A percentile compares a stretch with the other conserved stretches of the same genome.
Evolutionary conservation across 2,888 invertebrate species (phyloP).

Genomic region (Lasioglossum calceatum): DNA sequence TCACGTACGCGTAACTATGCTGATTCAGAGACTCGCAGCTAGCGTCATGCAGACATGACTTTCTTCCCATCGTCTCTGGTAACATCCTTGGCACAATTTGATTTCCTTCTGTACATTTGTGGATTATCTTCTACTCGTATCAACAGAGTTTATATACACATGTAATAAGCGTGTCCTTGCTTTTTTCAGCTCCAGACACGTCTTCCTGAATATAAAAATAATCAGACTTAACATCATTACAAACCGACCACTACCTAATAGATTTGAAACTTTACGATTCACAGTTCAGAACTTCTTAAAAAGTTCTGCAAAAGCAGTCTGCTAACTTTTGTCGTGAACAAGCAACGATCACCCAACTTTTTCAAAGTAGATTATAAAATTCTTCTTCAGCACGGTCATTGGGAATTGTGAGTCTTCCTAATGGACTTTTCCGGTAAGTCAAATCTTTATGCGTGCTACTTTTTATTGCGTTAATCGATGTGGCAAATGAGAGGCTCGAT

Average conservation of each 20-base stretch:
- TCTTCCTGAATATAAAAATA: too few species aligned
- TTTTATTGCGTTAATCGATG: background rate
- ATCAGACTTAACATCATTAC: background rate
- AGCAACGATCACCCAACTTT: background rate
- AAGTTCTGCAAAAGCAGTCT: background rate
- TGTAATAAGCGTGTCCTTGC: background rate
- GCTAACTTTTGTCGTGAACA: background rate
- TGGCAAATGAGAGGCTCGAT: too few species aligned
- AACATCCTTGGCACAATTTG: conserved; percentile 7
- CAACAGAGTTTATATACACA: background rate
- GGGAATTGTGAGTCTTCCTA: too few species aligned
- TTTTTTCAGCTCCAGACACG: background rate
- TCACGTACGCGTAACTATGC: background rate
- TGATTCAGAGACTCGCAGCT: background rate
- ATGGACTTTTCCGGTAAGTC: background rate
- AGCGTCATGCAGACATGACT: background rate
- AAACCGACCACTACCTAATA: background rate
- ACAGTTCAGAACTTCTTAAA: background rate
- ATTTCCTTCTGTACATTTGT: background rate
- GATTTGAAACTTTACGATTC: background rate
- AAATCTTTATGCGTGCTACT: background rate
- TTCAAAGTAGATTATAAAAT: background rate
- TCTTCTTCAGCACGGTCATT: background rate
- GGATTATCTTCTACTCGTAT: background rate
- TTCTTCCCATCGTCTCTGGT: background rate